A percentile compares a stretch with the other conserved stretches of the same genome.
Conservation (phyloP, 1,140 invertebrate genomes). For the Caerostris extrusa region DNA sequence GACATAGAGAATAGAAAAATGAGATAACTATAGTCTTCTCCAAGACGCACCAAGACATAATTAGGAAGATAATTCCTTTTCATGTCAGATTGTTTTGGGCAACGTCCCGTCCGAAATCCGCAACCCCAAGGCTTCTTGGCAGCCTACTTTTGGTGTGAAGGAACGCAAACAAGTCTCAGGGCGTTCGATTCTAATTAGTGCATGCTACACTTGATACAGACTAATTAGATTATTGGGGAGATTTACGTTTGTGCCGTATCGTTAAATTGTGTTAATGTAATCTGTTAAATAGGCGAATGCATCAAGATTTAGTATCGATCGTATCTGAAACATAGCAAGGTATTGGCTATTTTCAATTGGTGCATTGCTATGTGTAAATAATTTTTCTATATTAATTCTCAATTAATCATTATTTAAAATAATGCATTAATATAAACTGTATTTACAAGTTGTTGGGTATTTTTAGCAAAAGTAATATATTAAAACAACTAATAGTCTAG, state of each 20-base stretch:
- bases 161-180: neutral
- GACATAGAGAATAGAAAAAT: neutral
- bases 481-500: no score
- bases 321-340: neutral
- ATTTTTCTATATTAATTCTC: no score
- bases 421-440: no score
- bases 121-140: neutral
- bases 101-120: neutral
- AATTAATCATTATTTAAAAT: no score
- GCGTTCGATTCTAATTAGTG: constrained; percentile 17
- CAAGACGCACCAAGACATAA: neutral
- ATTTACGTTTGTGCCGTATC: constrained; percentile 17
- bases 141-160: neutral
- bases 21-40: neutral
- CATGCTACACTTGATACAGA: constrained; percentile 26
- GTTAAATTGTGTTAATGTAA: constrained; percentile 24
- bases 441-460: no score
- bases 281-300: neutral
- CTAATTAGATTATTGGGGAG: constrained; percentile 55
- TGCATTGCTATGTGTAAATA: no score
- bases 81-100: constrained; percentile 8
- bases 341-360: no score
- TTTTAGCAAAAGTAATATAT: no score
- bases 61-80: constrained; percentile 20
- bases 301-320: neutral